These are phyloP conservation scores for Cabera pusaria DNA, from an alignment of 2,888 invertebrate species.

Conservation along the genomic window DNA sequence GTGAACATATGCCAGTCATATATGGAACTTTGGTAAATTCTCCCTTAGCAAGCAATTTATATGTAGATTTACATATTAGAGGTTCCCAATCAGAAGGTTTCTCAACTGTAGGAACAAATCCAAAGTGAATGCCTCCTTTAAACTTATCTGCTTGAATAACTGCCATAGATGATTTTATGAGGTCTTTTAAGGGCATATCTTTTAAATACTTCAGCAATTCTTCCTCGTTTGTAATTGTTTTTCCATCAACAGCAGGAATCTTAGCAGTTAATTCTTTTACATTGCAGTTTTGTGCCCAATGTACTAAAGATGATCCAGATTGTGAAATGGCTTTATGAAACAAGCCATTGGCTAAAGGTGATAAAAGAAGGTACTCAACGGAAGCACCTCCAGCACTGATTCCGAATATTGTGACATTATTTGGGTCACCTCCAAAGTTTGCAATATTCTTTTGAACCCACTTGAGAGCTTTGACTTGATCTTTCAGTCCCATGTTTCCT, in stretches of 20 bases:
- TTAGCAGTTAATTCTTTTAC: slow-evolving; percentile 51
- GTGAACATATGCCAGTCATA: slow-evolving; percentile 72
- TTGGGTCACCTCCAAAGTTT: slow-evolving; percentile 73
- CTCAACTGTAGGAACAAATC: slow-evolving; percentile 76
- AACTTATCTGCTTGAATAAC: slow-evolving; percentile 41
- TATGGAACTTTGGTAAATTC: slow-evolving; percentile 73
- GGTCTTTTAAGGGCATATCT: slow-evolving; percentile 50
- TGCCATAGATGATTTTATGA: slow-evolving; percentile 55
- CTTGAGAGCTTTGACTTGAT: slow-evolving; percentile 77
- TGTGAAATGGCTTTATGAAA: slow-evolving; percentile 81
- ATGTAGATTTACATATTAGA: slow-evolving; percentile 67
- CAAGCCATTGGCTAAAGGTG: slow-evolving; percentile 70
- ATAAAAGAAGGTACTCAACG: slow-evolving; percentile 68
- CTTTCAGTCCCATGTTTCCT: slow-evolving; percentile 78
- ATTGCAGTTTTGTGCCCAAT: slow-evolving; percentile 69
- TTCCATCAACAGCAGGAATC: slow-evolving; percentile 53
- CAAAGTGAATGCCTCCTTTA: slow-evolving; percentile 68
- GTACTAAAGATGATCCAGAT: slow-evolving; percentile 75
- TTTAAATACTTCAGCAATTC: slow-evolving; percentile 59
- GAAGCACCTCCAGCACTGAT: slow-evolving; percentile 79
- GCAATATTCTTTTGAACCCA: slow-evolving; percentile 78
- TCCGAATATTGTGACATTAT: slow-evolving; percentile 78
- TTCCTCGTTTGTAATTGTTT: slow-evolving; percentile 40
- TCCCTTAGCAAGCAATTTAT: slow-evolving; percentile 59
- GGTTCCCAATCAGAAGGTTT: slow-evolving; percentile 64